phyloP scores from a whole-genome alignment of 1,140 invertebrate genomes.

The Hypsibius dujardini region DNA sequence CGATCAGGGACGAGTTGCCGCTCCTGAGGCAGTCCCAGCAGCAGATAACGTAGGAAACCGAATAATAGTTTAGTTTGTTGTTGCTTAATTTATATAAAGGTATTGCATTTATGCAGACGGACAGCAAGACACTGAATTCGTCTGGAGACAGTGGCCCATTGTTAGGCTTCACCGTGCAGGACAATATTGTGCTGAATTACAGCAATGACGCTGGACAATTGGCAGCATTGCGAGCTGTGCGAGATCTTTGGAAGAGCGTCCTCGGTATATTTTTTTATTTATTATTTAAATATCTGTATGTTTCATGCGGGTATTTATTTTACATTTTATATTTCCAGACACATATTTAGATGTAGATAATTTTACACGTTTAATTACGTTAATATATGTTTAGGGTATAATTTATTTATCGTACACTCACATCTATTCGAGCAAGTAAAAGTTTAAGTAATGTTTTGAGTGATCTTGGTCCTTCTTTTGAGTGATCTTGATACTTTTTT shows the following conservation, averaged over 20 bases:
- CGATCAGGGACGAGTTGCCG: no score
- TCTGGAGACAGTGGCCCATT: not conserved
- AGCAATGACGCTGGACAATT: not conserved
- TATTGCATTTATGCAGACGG: no score
- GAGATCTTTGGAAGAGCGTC: not conserved
- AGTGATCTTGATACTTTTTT: no score
- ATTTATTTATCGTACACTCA: no score
- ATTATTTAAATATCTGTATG: not conserved
- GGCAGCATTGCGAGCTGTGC: not conserved
- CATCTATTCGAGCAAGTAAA: no score
- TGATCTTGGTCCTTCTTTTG: not conserved
- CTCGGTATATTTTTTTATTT: slow-evolving; percentile 2
- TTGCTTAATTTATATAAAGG: no score
- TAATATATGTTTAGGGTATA: no score
- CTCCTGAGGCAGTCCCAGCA: no score
- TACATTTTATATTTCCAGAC: not conserved
- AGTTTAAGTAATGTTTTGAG: slow-evolving; percentile 4
- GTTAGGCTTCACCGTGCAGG: not conserved
- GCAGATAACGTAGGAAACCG: no score
- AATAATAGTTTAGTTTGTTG: no score
- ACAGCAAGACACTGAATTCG: no score
- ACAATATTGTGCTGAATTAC: not conserved
- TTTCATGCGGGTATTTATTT: no score
- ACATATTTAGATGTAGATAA: slow-evolving; percentile 20
- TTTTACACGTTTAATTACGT: slow-evolving; percentile 42